A percentile compares a stretch with the other conserved stretches of the same genome.
Conservation (phyloP, 2,797 vertebrate genomes). For the Pogonophryne albipinna region DNA sequence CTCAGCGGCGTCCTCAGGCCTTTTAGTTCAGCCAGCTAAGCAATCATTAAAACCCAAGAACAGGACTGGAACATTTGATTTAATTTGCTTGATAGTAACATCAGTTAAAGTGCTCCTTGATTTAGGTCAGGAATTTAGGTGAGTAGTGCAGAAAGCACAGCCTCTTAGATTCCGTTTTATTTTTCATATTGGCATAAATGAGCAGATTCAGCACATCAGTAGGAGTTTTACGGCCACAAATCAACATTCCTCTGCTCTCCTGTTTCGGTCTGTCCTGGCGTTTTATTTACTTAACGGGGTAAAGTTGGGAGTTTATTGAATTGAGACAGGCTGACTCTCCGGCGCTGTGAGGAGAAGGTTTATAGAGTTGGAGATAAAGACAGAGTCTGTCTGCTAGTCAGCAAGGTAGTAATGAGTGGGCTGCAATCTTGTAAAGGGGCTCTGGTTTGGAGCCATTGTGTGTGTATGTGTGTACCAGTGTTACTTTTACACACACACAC, state of each 20-base stretch:
- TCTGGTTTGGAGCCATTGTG: slow-evolving; percentile 49
- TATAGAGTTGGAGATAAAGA: slow-evolving; percentile 74
- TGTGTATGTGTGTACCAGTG: slow-evolving; percentile 40
- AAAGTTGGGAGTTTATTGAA: slow-evolving; percentile 59
- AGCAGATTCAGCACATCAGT: slow-evolving; percentile 32
- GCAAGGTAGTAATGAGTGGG: slow-evolving; percentile 61
- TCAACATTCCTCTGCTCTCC: slow-evolving; percentile 62
- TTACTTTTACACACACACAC: slow-evolving; percentile 41
- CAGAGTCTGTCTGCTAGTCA: slow-evolving; percentile 67
- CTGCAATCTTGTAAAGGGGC: slow-evolving; percentile 57
- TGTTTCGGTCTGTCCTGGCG: slow-evolving; percentile 35
- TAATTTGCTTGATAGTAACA: slow-evolving; percentile 11
- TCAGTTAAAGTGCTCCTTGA: background rate
- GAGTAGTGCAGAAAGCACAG: too few species aligned
- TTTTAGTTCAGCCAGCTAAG: slow-evolving; percentile 10
- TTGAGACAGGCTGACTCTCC: slow-evolving; percentile 56
- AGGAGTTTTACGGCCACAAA: slow-evolving; percentile 33
- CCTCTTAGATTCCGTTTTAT: slow-evolving; percentile 14
- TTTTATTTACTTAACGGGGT: slow-evolving; percentile 55
- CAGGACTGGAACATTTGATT: slow-evolving; percentile 27
- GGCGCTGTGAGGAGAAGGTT: slow-evolving; percentile 50
- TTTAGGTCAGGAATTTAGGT: background rate
- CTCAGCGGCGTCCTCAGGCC: slow-evolving; percentile 13
- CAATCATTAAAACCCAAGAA: slow-evolving; percentile 40
- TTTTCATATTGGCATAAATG: slow-evolving; percentile 16